Conservation (phyloP, 1,140 invertebrate genomes). For the Cherax destructor region DNA sequence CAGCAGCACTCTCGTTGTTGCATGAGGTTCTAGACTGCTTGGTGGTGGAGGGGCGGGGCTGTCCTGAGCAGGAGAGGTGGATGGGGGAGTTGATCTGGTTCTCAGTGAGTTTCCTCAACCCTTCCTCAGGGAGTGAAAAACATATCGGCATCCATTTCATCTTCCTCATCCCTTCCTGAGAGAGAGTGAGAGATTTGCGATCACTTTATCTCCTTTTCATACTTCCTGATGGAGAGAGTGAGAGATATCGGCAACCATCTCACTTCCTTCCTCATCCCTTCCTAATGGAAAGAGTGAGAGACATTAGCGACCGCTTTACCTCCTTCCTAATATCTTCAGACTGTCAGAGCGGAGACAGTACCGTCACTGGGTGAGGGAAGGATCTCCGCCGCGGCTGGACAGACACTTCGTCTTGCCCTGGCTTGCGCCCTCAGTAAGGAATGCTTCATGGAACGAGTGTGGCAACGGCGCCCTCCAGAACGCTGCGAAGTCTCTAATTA, state of each 20-base stretch:
- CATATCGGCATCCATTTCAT: background rate
- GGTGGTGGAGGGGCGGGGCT: slow-evolving; percentile 7
- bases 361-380: no score
- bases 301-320: background rate
- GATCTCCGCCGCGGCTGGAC: no score
- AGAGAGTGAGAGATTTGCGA: background rate
- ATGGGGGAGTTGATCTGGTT: background rate
- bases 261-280: background rate
- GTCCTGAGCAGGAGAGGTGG: background rate
- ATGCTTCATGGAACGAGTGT: no score
- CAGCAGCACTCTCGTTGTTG: no score
- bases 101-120: background rate
- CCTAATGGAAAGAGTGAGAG: no score
- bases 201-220: background rate
- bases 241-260: background rate
- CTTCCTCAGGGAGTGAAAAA: background rate
- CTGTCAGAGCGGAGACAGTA: background rate
- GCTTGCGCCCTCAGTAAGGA: no score
- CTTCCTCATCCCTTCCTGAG: background rate
- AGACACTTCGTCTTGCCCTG: no score
- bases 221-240: no score
- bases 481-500: background rate
- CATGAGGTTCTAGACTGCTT: background rate
- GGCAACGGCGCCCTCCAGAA: no score
- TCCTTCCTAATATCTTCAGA: slow-evolving; percentile 7